phyloP scores from a whole-genome alignment of 2,888 invertebrate species.

The Catonia carolina region DNA sequence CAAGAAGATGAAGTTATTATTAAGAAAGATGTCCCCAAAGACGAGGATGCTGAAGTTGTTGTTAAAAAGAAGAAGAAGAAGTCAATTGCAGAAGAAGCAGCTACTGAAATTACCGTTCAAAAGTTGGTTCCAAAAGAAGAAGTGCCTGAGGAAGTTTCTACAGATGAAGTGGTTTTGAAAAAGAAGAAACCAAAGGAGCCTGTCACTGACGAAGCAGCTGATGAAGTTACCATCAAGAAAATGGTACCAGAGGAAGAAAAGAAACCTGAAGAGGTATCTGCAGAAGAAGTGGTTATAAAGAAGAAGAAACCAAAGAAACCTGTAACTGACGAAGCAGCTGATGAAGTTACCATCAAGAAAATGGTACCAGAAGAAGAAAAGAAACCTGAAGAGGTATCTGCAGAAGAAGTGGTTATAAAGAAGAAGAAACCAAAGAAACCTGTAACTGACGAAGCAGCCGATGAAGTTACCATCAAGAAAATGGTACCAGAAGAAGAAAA shows the following conservation, averaged over 20 bases:
- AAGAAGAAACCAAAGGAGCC: constrained; percentile 40
- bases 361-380: constrained; percentile 32
- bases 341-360: constrained; percentile 49
- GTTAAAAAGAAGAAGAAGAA: constrained; percentile 39
- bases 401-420: constrained; percentile 36
- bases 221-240: constrained; percentile 39
- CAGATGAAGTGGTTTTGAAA: constrained; percentile 36
- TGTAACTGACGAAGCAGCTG: constrained; percentile 63
- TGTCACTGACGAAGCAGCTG: constrained; percentile 39
- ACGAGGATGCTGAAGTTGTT: constrained; percentile 36
- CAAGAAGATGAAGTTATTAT: constrained; percentile 36
- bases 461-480: constrained; percentile 39
- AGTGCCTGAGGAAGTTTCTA: constrained; percentile 34
- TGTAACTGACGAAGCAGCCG: constrained; percentile 39
- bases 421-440: constrained; percentile 40
- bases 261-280: constrained; percentile 34
- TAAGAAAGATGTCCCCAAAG: constrained; percentile 30
- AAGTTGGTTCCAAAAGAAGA: constrained; percentile 30
- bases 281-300: constrained; percentile 30
- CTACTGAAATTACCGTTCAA: constrained; percentile 36
- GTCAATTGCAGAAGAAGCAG: constrained; percentile 32
- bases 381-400: constrained; percentile 34
- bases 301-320: constrained; percentile 35
- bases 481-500: constrained; percentile 37
- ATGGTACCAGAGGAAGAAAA: constrained; percentile 39